Percentiles rank a stretch among this genome's conserved stretches.
phyloP scores from a whole-genome alignment of 2,113 vertebrate species.

The Chamaetylas fuelleborni region DNA sequence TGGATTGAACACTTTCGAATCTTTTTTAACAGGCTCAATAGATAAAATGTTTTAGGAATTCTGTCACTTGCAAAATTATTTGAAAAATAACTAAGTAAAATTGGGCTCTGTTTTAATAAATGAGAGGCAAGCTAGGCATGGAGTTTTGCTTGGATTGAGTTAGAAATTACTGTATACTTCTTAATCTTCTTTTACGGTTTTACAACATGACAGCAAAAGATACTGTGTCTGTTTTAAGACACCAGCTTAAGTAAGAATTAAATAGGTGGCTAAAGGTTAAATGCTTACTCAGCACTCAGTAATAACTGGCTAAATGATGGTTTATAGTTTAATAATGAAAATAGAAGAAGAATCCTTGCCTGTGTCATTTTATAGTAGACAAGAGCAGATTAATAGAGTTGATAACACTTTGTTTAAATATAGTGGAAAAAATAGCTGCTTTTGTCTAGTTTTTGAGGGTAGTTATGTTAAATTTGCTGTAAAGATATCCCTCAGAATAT shows the following conservation, averaged over 20 bases:
- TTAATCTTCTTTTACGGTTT: not conserved
- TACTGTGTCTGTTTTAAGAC: not conserved
- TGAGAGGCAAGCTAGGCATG: not conserved
- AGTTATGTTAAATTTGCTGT: not conserved
- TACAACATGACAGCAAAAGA: not conserved
- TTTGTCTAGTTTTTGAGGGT: not conserved
- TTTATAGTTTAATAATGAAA: not conserved
- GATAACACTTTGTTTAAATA: not conserved
- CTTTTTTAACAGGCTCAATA: not conserved
- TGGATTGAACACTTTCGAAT: not conserved
- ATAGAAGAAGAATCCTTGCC: not conserved
- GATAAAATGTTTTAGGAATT: not conserved
- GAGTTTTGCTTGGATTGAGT: not conserved
- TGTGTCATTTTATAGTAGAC: not conserved
- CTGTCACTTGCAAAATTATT: not conserved
- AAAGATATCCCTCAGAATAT: not conserved
- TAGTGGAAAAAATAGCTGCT: not conserved
- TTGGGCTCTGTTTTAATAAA: not conserved
- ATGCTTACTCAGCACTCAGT: slow-evolving; percentile 9
- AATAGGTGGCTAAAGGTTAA: slow-evolving; percentile 26
- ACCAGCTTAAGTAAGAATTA: not conserved
- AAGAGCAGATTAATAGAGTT: not conserved
- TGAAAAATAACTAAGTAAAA: not conserved
- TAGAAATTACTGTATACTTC: not conserved
- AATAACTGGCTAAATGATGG: not conserved